These are phyloP conservation scores for Rissa tridactyla DNA, from an alignment of 2,113 vertebrate species.

Conservation along the genomic window DNA sequence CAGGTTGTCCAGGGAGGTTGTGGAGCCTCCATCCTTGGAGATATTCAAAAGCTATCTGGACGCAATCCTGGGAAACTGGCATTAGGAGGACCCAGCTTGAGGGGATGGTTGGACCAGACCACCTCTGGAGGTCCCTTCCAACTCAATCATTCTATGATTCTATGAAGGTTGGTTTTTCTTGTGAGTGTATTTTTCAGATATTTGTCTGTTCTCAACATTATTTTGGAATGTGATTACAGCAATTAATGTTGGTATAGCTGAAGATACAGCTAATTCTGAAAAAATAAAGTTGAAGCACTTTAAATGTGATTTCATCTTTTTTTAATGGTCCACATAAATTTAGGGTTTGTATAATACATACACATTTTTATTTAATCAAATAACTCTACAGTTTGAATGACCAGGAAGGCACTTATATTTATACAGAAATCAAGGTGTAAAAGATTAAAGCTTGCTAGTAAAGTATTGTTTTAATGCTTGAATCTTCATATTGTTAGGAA, in stretches of 20 bases:
- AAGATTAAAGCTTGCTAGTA: neutral
- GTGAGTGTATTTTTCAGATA: neutral
- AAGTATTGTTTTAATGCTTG: neutral
- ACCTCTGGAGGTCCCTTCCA: too few species aligned
- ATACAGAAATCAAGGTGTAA: neutral
- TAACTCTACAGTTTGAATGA: neutral
- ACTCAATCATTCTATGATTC: too few species aligned
- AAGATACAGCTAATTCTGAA: neutral
- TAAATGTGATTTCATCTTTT: neutral
- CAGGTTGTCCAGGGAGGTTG: too few species aligned
- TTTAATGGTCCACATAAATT: neutral
- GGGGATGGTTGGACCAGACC: too few species aligned
- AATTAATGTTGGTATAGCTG: neutral
- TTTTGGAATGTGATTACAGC: neutral
- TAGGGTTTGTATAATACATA: neutral
- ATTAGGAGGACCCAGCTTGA: too few species aligned
- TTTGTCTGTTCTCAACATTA: neutral
- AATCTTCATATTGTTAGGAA: neutral
- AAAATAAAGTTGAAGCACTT: neutral
- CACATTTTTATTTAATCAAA: neutral
- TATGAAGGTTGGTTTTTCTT: too few species aligned
- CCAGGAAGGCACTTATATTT: neutral
- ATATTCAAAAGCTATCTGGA: too few species aligned
- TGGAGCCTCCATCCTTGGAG: too few species aligned
- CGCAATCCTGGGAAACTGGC: too few species aligned